Evolutionary conservation across 2,888 invertebrate genomes (phyloP).

Genomic region (Oscheius onirici): DNA sequence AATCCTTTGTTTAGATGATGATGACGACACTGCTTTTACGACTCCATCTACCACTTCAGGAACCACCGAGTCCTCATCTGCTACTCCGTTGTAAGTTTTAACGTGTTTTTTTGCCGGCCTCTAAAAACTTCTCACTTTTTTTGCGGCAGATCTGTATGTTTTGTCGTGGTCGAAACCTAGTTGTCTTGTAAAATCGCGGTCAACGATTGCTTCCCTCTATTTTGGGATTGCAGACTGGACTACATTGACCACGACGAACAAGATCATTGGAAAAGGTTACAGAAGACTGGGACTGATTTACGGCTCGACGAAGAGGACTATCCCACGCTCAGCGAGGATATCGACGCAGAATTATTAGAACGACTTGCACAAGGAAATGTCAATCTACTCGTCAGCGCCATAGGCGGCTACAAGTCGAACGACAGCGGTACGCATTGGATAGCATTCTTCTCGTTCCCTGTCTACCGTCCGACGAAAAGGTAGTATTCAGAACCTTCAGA

Average conservation of each 20-base stretch:
- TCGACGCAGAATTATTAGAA: slow-evolving; percentile 44
- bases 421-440: slow-evolving; percentile 25
- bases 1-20: slow-evolving; percentile 8
- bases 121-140: neutral
- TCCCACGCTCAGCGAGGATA: slow-evolving; percentile 40
- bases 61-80: neutral
- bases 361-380: slow-evolving; percentile 10
- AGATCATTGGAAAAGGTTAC: slow-evolving; percentile 24
- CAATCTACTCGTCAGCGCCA: neutral
- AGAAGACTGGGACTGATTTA: neutral
- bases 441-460: neutral
- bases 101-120: neutral
- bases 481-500: slow-evolving; percentile 26
- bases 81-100: slow-evolving; percentile 5
- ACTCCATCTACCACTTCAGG: neutral
- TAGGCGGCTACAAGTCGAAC: neutral
- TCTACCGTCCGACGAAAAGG: slow-evolving; percentile 11
- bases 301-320: slow-evolving; percentile 37
- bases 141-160: too few species aligned
- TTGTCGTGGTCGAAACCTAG: neutral
- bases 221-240: slow-evolving; percentile 22
- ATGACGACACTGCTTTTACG: neutral
- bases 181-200: neutral
- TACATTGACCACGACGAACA: slow-evolving; percentile 2
- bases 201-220: slow-evolving; percentile 2